phyloP scores from a whole-genome alignment of 2,888 invertebrate species.

The Drosophila aldrichi region DNA sequence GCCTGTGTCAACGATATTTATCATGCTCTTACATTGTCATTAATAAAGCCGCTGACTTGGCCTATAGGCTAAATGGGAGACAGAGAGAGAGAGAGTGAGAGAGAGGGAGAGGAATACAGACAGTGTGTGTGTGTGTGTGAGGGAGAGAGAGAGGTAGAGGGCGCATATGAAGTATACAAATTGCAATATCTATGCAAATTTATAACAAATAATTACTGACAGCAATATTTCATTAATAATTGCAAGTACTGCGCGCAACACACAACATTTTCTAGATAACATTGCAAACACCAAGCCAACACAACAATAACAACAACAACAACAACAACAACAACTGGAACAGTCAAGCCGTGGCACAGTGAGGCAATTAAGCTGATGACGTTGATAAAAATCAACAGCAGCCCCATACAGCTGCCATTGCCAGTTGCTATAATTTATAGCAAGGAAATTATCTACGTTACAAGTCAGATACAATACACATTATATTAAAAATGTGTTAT shows the following conservation, averaged over 20 bases:
- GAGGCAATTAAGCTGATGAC: slow-evolving; percentile 82
- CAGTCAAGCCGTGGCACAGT: slow-evolving; percentile 61
- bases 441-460: slow-evolving; percentile 65
- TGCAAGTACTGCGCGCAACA: slow-evolving; percentile 57
- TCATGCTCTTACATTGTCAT: slow-evolving; percentile 76
- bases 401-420: slow-evolving; percentile 42
- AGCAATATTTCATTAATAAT: slow-evolving; percentile 82
- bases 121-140: no score
- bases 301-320: not conserved
- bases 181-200: slow-evolving; percentile 83
- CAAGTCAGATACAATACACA: slow-evolving; percentile 29
- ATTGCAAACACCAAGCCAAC: slow-evolving; percentile 49
- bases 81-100: not conserved
- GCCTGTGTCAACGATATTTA: slow-evolving; percentile 79
- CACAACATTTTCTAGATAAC: slow-evolving; percentile 72
- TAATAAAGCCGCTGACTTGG: slow-evolving; percentile 70
- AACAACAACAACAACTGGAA: slow-evolving; percentile 3
- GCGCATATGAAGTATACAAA: slow-evolving; percentile 72
- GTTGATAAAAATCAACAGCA: slow-evolving; percentile 80
- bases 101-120: not conserved
- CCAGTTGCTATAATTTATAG: slow-evolving; percentile 71
- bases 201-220: slow-evolving; percentile 82
- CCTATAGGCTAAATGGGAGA: not conserved
- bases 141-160: slow-evolving; percentile 1
- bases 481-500: slow-evolving; percentile 42